Percentiles rank a stretch among this genome's conserved stretches.
Evolutionary conservation across 1,140 invertebrate genomes (phyloP).

Genomic region (Archivesica marissinica): DNA sequence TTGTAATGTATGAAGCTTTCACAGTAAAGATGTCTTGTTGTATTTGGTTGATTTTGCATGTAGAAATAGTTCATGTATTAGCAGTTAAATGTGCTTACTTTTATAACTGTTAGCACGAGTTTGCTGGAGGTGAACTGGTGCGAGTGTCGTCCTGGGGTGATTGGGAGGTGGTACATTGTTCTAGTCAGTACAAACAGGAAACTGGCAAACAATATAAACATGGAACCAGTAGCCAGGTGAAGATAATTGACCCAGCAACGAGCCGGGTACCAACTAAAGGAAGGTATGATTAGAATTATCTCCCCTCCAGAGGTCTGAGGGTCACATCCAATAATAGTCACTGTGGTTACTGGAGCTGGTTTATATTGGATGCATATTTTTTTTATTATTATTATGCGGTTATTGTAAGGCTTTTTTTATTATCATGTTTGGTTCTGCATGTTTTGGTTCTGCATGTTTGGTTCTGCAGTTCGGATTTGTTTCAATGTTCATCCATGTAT

Average conservation of each 20-base stretch:
- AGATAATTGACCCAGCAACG: slow-evolving; percentile 26
- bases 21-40: neutral
- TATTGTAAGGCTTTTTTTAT: neutral
- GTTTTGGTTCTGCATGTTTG: too few species aligned
- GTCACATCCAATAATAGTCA: neutral
- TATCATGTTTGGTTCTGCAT: neutral
- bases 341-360: slow-evolving; percentile 29
- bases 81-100: neutral
- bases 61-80: too few species aligned
- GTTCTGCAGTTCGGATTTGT: too few species aligned
- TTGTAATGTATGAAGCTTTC: too few species aligned
- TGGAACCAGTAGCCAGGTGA: slow-evolving; percentile 28
- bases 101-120: neutral
- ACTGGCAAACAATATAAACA: slow-evolving; percentile 30
- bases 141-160: slow-evolving; percentile 59
- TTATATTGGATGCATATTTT: slow-evolving; percentile 39
- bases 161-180: slow-evolving; percentile 66
- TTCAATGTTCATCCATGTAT: too few species aligned
- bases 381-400: neutral
- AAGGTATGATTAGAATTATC: slow-evolving; percentile 40
- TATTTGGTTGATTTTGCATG: too few species aligned
- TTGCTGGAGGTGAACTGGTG: slow-evolving; percentile 45
- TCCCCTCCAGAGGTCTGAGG: slow-evolving; percentile 7
- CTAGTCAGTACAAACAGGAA: slow-evolving; percentile 48
- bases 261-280: slow-evolving; percentile 9